Evolutionary conservation across 1,140 invertebrate species (phyloP), one percentile per base, ranked within the genome.

Genomic region (Rhizoglyphus robini): DNA sequence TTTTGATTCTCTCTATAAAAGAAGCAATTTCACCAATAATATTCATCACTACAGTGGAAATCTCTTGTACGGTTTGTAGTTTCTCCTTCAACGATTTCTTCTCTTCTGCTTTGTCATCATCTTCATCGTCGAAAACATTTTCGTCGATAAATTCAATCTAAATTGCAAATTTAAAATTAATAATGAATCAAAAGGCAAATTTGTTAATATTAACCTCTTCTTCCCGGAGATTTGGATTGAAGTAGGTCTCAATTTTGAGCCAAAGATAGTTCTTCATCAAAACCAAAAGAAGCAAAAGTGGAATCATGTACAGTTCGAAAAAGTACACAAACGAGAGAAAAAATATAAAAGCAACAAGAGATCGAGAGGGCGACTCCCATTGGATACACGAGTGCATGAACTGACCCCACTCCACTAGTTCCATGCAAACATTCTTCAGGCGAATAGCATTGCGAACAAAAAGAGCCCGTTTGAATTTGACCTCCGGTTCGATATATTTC

Each of bases 301-400:
- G 90, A 64, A 91, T 75, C 84, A 93, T 93, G 78, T 87, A 94
- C 60, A 89, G 84, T 75, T 91, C 81, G 73, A 89, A 90, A 73
- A 87, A 88, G 72, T 88, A 90, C 68, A 86, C 87, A 23, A 84
- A 78, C 0, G 87, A 74, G 20, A 93, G 78, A 80, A 90, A 94
- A 2, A 89, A 78, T 15, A 91, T 76, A 57, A 99, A 84, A 5
- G 93, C 90, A 38, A 88, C 77, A 63, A 91, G 82, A 70, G 90
- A 96, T 70, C 88, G 81, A n/a, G 88, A 73, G 67, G 86, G 87
- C 3, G 85, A 94, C 71, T 98, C 93, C 95, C 96, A 99, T 76
- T 95, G 88, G 74, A 96, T 93, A 78, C 92, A 96, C 74, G 89
- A 92, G 78, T 96, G 88, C 65, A 96, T 81, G 75, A 91, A 91